Conservation (phyloP, 2,113 vertebrate species). For the Zosterops pallidus region DNA sequence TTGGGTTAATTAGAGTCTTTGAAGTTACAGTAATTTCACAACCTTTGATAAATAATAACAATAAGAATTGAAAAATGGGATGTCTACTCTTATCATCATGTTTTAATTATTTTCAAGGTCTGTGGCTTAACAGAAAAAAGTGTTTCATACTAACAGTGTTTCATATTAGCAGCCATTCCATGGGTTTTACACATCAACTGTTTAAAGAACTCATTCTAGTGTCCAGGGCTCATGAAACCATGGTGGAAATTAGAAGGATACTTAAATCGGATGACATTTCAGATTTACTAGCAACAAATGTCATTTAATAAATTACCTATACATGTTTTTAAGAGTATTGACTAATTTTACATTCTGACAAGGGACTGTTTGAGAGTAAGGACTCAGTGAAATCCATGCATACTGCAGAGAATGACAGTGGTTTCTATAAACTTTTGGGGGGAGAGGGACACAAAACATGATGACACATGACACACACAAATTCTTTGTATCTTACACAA, state of each 20-base stretch:
- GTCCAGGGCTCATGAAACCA: not conserved
- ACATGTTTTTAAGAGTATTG: not conserved
- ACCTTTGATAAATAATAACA: not conserved
- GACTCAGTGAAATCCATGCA: not conserved
- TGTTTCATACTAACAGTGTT: not conserved
- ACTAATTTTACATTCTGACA: not conserved
- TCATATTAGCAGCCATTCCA: not conserved
- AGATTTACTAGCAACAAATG: not conserved
- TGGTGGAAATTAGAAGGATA: not conserved
- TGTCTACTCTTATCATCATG: not conserved
- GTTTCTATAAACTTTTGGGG: not conserved
- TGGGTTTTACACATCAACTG: not conserved
- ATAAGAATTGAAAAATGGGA: not conserved
- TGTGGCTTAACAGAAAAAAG: not conserved
- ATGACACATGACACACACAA: not conserved
- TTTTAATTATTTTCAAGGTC: not conserved
- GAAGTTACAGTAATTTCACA: not conserved
- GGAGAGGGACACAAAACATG: fast-evolving
- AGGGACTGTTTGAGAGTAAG: not conserved
- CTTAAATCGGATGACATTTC: not conserved
- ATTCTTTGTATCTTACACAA: not conserved
- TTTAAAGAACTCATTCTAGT: not conserved
- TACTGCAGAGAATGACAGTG: not conserved
- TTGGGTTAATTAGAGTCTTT: not conserved
- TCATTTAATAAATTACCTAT: not conserved